These are phyloP conservation scores for Donacobius atricapilla DNA, from an alignment of 2,113 vertebrate genomes.

Conservation along the genomic window DNA sequence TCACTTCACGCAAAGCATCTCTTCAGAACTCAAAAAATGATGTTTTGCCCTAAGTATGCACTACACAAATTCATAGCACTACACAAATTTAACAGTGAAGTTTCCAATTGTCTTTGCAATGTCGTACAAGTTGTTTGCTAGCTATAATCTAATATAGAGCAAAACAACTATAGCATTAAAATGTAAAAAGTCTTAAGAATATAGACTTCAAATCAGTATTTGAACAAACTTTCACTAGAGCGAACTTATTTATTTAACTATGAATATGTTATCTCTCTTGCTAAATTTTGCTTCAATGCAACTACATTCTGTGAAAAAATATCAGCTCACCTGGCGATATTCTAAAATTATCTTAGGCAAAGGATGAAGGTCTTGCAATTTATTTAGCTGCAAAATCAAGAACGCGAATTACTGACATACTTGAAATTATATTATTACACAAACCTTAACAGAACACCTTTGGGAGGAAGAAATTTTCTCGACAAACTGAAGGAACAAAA, in stretches of 20 bases:
- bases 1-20: background rate
- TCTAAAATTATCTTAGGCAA: constrained; percentile 89
- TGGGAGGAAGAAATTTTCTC: background rate
- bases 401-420: background rate
- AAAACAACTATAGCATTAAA: background rate
- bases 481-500: background rate
- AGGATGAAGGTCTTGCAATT: constrained; percentile 86
- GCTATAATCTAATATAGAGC: background rate
- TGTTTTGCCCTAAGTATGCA: background rate
- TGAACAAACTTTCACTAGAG: background rate
- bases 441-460: background rate
- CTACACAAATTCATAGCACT: background rate
- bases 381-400: constrained; percentile 75
- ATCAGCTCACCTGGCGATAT: constrained; percentile 82
- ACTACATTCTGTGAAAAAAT: background rate
- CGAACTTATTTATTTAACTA: background rate
- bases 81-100: background rate
- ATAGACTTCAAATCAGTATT: background rate
- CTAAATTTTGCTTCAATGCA: background rate
- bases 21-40: background rate
- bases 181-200: background rate
- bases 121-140: background rate
- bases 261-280: background rate
- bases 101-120: background rate
- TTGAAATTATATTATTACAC: background rate